Conservation (phyloP, 2,113 vertebrate genomes). For the Amphilophus citrinellus region DNA sequence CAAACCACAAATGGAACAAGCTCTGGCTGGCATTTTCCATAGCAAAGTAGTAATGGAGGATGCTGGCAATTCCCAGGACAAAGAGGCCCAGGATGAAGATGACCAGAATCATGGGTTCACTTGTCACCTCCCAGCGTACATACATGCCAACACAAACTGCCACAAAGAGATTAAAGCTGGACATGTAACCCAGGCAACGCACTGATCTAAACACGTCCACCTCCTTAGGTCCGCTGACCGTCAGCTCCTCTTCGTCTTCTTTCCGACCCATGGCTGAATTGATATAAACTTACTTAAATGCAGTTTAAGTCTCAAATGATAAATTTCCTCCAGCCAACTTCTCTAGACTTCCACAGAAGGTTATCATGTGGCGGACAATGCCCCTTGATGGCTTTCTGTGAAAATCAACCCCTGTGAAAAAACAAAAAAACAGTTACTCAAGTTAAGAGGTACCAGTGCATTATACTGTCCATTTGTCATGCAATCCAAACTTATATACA, state of each 20-base stretch:
- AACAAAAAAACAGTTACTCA: not conserved
- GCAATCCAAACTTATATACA: not conserved
- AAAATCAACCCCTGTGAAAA: conserved; percentile 69
- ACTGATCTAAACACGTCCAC: conserved; percentile 92
- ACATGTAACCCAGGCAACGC: conserved; percentile 93
- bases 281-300: not conserved
- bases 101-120: conserved; percentile 91
- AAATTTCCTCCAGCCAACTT: not conserved
- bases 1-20: conserved; percentile 95
- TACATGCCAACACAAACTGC: conserved; percentile 96
- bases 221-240: conserved; percentile 64
- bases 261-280: conserved; percentile 87
- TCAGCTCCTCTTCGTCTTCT: conserved; percentile 82
- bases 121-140: conserved; percentile 94
- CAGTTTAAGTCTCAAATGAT: not conserved
- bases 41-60: conserved; percentile 97
- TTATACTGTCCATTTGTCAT: not conserved
- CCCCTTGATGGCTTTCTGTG: conserved; percentile 16
- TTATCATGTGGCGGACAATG: conserved; percentile 7
- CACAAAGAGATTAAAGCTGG: conserved; percentile 90
- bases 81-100: conserved; percentile 98
- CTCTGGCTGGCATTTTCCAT: conserved; percentile 96
- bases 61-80: conserved; percentile 95
- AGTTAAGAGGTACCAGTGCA: not conserved
- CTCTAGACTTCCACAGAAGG: not conserved